Conservation (phyloP, 2,797 vertebrate genomes). For the Myotis myotis region DNA sequence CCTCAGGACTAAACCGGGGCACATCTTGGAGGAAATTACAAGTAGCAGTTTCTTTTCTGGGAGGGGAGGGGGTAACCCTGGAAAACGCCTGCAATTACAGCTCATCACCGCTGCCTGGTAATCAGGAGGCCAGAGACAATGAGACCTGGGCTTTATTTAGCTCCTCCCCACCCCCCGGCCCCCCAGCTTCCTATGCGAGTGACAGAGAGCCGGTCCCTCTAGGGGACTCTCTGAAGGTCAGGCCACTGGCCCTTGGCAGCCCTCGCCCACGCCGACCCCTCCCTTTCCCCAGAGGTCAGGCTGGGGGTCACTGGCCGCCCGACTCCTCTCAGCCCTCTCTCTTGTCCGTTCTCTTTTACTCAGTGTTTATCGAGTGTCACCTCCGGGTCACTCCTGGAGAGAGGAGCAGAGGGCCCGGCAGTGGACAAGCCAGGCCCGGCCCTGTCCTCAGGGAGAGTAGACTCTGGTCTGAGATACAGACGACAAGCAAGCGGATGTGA, state of each 20-base stretch:
- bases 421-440: background rate
- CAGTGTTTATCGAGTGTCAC: background rate
- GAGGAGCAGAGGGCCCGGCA: background rate
- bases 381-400: background rate
- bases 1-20: background rate
- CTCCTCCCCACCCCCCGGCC: background rate
- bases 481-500: fast-evolving
- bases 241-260: background rate
- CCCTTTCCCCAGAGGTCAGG: background rate
- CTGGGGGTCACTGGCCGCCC: background rate
- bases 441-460: background rate
- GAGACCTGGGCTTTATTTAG: constrained; percentile 59
- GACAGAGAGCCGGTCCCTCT: background rate
- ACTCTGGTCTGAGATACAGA: background rate
- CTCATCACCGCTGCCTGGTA: constrained; percentile 61
- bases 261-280: fast-evolving
- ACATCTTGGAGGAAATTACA: constrained; percentile 64
- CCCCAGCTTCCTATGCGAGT: background rate
- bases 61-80: background rate
- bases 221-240: background rate
- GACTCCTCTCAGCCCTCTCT: background rate
- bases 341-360: background rate
- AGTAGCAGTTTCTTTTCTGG: constrained; percentile 65
- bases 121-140: constrained; percentile 66
- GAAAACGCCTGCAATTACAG: constrained; percentile 65